phyloP scores from a whole-genome alignment of 2,113 vertebrate genomes.

The Chrysochloris asiatica region DNA sequence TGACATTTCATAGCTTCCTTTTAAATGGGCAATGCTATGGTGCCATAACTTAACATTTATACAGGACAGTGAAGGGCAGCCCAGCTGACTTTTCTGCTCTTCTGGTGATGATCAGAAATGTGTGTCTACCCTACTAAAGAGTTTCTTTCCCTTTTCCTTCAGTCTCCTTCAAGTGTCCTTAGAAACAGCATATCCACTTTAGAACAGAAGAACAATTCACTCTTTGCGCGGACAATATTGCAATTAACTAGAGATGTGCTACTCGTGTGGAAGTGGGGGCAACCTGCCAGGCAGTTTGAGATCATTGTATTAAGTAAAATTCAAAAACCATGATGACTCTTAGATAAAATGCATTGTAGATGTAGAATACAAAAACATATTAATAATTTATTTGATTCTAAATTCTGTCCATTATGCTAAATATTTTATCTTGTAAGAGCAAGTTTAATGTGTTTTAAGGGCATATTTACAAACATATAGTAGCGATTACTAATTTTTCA shows the following conservation, averaged over 20 bases:
- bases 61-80: neutral
- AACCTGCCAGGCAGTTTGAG: neutral
- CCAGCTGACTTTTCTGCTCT: neutral
- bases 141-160: neutral
- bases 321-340: neutral
- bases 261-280: neutral
- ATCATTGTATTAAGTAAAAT: neutral
- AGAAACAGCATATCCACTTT: fast-evolving
- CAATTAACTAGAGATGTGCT: neutral
- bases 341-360: neutral
- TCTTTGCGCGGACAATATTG: neutral
- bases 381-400: neutral
- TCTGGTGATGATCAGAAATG: neutral
- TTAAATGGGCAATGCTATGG: neutral
- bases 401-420: slow-evolving; percentile 6
- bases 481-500: neutral
- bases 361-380: neutral
- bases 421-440: neutral
- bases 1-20: slow-evolving; percentile 10
- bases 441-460: neutral
- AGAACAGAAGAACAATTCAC: neutral
- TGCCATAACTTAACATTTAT: neutral
- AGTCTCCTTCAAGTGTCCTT: neutral
- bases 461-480: neutral
- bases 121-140: fast-evolving